Percentiles rank a stretch among this genome's conserved stretches.
Evolutionary conservation across 2,797 vertebrate species (phyloP).

Genomic region (Pelochelys cantorii): DNA sequence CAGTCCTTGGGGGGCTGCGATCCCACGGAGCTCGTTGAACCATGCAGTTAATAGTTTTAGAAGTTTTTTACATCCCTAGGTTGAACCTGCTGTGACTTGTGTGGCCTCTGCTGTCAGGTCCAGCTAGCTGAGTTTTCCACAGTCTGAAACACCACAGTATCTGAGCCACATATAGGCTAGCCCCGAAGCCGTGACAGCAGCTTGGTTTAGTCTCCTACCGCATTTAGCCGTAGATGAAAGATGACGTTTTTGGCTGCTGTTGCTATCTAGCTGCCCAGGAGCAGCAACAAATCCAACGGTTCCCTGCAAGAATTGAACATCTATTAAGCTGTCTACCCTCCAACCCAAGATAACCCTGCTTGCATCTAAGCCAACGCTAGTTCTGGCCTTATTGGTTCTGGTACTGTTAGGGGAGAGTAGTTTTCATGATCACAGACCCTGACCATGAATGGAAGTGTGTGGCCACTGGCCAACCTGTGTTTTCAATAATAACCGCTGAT

Average conservation of each 20-base stretch:
- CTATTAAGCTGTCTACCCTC: not conserved
- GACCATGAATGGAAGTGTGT: constrained; percentile 64
- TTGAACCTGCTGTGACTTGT: not conserved
- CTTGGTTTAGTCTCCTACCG: constrained; percentile 16
- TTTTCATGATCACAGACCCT: constrained; percentile 40
- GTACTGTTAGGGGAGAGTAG: constrained; percentile 40
- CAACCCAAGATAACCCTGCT: not conserved
- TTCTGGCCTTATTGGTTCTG: constrained; percentile 34
- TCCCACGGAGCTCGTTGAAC: too few species aligned
- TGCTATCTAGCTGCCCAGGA: constrained; percentile 18
- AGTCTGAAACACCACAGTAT: rapidly evolving
- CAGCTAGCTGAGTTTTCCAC: not conserved
- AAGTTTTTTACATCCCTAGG: too few species aligned
- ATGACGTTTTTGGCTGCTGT: constrained; percentile 43
- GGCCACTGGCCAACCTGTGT: constrained; percentile 66
- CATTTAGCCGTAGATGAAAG: constrained; percentile 3
- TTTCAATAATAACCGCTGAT: constrained; percentile 75
- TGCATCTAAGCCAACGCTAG: constrained; percentile 7
- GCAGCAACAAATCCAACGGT: constrained; percentile 31
- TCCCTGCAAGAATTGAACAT: constrained; percentile 50
- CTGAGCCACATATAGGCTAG: not conserved
- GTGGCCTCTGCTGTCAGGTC: not conserved
- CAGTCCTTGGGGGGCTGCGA: too few species aligned
- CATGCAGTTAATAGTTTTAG: too few species aligned
- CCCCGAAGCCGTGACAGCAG: rapidly evolving